Evolutionary conservation across 2,888 invertebrate species (phyloP), one percentile per base, ranked within the genome.

Genomic region (Eubasilissa splendida): DNA sequence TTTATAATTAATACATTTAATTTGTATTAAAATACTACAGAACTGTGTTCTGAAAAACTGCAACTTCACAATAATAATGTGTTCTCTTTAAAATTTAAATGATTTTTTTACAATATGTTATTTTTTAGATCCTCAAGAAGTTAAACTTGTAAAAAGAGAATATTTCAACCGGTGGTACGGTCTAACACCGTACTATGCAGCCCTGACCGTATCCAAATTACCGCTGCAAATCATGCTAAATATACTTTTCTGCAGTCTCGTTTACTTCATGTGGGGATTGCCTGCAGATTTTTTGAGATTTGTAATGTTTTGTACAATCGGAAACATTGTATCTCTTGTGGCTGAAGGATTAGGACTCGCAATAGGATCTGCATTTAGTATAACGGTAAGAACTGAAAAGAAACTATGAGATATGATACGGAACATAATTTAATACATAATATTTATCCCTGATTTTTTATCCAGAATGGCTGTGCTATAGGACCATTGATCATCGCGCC

Each of bases 261-360:
- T 92, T 5, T 94, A 92, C 85, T 92, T 91, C 86, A 92, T 93
- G 92, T 89, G 93, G 0, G 95, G 95, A 0, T 91, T 96, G 84
- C 96, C 96, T 0, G 90, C 91, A 58, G 91, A 93, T 83, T 86
- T 91, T 66, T 86, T 90, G 84, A 91, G 96, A 53, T 96, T 95
- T 86, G 86, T 91, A 9, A 89, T 93, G 78, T 96, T 95, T 87
- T 91, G 93, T 54, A 85, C 93, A 0, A 91, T 95, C 50, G 93
- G 94, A 0, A 92, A 94, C 75, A 89, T 94, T 77, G 93, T 94
- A 9, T 94, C 95, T 0, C 88, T 96, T 60, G 94, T 94, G 0
- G 93, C 95, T 22, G 96, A 96, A 86, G 95, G 95, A 54, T 91
- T 96, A 86, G 96, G 96, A 0, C 86, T 96, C 82, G 92, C 95